A percentile compares a stretch with the other conserved stretches of the same genome.
phyloP scores from a whole-genome alignment of 2,888 invertebrate genomes.

The Pseudanteris insignis region DNA sequence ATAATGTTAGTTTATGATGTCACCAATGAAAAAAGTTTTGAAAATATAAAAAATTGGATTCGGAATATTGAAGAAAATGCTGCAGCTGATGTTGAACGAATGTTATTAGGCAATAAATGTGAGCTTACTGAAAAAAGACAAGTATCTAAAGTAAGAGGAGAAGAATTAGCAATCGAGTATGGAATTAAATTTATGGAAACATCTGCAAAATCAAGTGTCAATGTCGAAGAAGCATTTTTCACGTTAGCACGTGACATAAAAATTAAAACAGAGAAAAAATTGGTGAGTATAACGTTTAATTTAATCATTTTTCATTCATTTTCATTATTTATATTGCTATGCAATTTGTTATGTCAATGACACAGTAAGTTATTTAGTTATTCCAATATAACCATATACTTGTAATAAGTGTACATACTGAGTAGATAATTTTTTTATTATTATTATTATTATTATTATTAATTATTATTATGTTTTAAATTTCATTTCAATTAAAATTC shows the following conservation, averaged over 20 bases:
- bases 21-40: constrained; percentile 98
- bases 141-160: constrained; percentile 93
- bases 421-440: constrained; percentile 5
- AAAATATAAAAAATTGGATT: constrained; percentile 99
- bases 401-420: too few species aligned
- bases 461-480: neutral
- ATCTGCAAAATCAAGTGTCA: constrained; percentile 96
- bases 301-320: constrained; percentile 2
- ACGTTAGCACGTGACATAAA: constrained; percentile 97
- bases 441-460: too few species aligned
- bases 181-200: constrained; percentile 99
- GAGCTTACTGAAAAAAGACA: constrained; percentile 96
- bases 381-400: neutral
- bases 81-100: constrained; percentile 97
- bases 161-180: constrained; percentile 96
- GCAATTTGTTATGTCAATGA: constrained; percentile 10
- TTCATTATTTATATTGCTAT: constrained; percentile 19
- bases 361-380: constrained; percentile 2
- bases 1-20: constrained; percentile 99
- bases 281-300: constrained; percentile 73
- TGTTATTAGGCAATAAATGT: constrained; percentile 99
- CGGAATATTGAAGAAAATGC: constrained; percentile 99
- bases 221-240: constrained; percentile 98
- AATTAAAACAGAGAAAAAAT: constrained; percentile 97
- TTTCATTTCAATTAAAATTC: neutral